Percentiles rank a stretch among this genome's conserved stretches.
Evolutionary conservation across 1,140 invertebrate species (phyloP).

Genomic region (Xylocopa sonorina): DNA sequence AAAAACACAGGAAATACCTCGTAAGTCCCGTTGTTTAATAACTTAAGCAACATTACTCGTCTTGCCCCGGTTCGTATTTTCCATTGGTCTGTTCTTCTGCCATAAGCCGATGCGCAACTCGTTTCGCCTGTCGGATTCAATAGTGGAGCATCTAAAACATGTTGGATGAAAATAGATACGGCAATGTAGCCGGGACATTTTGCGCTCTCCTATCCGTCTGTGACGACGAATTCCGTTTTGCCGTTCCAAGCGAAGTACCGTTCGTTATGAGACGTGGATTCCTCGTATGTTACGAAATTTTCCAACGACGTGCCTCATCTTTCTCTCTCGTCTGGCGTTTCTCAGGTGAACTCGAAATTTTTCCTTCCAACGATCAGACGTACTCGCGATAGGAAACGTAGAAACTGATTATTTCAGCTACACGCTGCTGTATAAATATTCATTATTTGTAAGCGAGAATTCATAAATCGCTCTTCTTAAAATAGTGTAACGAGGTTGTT

Average conservation of each 20-base stretch:
- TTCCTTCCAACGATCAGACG: not conserved
- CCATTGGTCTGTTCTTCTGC: not conserved
- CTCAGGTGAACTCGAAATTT: not conserved
- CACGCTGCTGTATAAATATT: not conserved
- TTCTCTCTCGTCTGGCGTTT: not conserved
- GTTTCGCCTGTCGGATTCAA: conserved; percentile 42
- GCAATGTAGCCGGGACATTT: conserved; percentile 33
- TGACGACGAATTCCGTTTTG: conserved; percentile 36
- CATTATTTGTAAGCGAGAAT: not conserved
- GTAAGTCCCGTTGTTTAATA: not conserved
- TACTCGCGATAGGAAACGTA: too few relatives aligned
- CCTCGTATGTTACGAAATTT: conserved; percentile 20
- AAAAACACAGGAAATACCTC: too few relatives aligned
- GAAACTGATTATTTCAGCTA: conserved; percentile 7
- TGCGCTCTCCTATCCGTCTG: conserved; percentile 27
- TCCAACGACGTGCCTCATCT: not conserved
- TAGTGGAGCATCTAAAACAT: conserved; percentile 42
- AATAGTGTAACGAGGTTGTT: too few relatives aligned
- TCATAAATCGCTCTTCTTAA: conserved; percentile 10
- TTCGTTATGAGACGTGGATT: conserved; percentile 27
- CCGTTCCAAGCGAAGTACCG: conserved; percentile 24
- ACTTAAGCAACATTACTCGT: not conserved
- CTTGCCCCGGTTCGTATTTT: conserved; percentile 6
- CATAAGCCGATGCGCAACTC: conserved; percentile 28
- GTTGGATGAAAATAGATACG: conserved; percentile 43